phyloP scores from a whole-genome alignment of 2,888 invertebrate species.

The Resseliella maxima region DNA sequence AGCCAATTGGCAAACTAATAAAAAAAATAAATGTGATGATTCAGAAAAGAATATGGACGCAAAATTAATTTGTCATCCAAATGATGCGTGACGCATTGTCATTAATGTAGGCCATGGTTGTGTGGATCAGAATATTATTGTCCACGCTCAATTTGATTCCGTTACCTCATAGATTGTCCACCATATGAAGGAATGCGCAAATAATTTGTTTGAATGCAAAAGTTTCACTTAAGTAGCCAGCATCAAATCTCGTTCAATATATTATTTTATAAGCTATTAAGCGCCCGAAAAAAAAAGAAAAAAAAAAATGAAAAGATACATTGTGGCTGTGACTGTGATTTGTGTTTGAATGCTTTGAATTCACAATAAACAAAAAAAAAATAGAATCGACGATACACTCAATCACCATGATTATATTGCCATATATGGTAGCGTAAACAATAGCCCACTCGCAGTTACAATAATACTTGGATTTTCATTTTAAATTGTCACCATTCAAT shows the following conservation, averaged over 20 bases:
- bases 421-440: background rate
- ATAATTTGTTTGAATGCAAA: background rate
- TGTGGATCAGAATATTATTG: background rate
- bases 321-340: background rate
- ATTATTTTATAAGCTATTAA: no score
- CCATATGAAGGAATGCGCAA: no score
- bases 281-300: background rate
- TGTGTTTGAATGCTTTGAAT: background rate
- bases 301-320: background rate
- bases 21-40: no score
- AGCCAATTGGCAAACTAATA: no score
- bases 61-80: background rate
- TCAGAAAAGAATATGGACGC: no score
- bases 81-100: background rate
- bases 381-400: background rate
- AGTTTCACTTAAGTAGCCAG: no score
- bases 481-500: background rate
- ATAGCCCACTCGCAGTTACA: background rate
- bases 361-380: conserved; percentile 19
- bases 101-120: background rate
- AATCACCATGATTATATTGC: background rate
- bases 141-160: background rate
- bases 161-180: background rate
- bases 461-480: background rate
- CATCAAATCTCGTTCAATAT: no score